Evolutionary conservation across 2,888 invertebrate genomes (phyloP).

Genomic region (Cataglyphis altisquamis): DNA sequence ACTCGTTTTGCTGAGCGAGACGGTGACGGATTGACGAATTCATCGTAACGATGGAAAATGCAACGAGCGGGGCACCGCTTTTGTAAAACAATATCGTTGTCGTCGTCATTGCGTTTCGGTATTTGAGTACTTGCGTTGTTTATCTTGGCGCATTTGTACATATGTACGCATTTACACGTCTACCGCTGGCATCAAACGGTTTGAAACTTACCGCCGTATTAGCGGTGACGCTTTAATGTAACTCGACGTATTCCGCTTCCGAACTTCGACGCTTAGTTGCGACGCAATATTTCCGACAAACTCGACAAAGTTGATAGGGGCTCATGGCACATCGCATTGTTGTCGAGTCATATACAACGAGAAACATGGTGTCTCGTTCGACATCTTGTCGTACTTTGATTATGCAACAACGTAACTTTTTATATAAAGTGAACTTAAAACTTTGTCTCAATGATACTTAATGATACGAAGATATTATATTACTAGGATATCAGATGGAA

Average conservation of each 20-base stretch:
- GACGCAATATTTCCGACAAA: conserved; percentile 72
- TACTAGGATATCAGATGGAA: neutral
- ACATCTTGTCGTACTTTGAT: conserved; percentile 17
- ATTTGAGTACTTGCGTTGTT: conserved; percentile 32
- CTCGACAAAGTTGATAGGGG: conserved; percentile 65
- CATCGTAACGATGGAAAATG: conserved; percentile 26
- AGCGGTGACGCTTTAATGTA: conserved; percentile 74
- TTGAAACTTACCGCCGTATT: conserved; percentile 70
- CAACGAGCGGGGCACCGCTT: conserved; percentile 51
- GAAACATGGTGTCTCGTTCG: neutral
- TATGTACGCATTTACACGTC: conserved; percentile 18
- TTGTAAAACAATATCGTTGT: conserved; percentile 69
- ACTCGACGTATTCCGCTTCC: conserved; percentile 69
- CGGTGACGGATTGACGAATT: conserved; percentile 75
- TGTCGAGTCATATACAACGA: conserved; percentile 34
- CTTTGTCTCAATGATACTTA: neutral
- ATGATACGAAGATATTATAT: neutral
- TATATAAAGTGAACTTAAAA: conserved; percentile 11
- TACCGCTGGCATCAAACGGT: conserved; percentile 66
- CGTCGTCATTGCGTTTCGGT: conserved; percentile 33
- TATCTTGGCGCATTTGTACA: conserved; percentile 31
- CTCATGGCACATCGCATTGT: conserved; percentile 46
- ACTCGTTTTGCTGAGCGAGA: conserved; percentile 42
- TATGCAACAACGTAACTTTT: conserved; percentile 26
- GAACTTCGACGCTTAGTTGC: conserved; percentile 68